Base-by-base conservation (phyloP, 2,888 invertebrate genomes). In the Hydrotaea cyrtoneurina region DNA sequence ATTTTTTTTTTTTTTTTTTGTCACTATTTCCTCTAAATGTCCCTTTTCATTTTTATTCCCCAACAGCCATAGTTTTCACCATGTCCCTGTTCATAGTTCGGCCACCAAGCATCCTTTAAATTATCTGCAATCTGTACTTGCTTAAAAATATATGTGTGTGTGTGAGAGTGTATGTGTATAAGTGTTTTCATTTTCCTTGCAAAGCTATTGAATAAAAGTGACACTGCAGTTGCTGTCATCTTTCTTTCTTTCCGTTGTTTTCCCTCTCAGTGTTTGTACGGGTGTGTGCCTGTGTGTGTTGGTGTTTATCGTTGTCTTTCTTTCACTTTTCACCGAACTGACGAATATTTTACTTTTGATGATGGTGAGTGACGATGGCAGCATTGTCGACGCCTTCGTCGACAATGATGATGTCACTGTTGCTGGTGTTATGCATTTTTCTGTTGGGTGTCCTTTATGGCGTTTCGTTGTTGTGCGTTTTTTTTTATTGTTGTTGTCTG, bases 181-280 rank as follows among this genome's bases (percentile, higher is more conserved):
- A 23, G 46, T 62, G 1, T 36, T 26, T n/a, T 0, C 11, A 11
- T 62, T 62, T 46, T 43, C 43, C 19, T 66, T 43, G n/a, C 17
- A 43, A 71, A 26, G 53, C 76, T 75, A 57, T 71, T 78, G 73
- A 78, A 84, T 75, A 78, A 78, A 78, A 82, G 72, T 80, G 85
- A 80, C 81, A 86, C 82, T 89, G 90, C 88, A 88, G 87, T 86
- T 86, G 87, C 89, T 90, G 90, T 90, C 90, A 88, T 87, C 87
- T 87, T 84, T 75, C 53, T 79, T 77, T 77, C 77, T 78, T 53
- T 21, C 36, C 39, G 19, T 69, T 78, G 36, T 62, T 55, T 19
- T 57, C 21, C 23, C 53, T 59, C 13, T 43, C 7, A 13, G 7
- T 43, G 2, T 15, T 11, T 10, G 5, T 43, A 43, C 2, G 15